phyloP scores from a whole-genome alignment of 2,113 vertebrate genomes.

The Ictidomys tridecemlineatus region DNA sequence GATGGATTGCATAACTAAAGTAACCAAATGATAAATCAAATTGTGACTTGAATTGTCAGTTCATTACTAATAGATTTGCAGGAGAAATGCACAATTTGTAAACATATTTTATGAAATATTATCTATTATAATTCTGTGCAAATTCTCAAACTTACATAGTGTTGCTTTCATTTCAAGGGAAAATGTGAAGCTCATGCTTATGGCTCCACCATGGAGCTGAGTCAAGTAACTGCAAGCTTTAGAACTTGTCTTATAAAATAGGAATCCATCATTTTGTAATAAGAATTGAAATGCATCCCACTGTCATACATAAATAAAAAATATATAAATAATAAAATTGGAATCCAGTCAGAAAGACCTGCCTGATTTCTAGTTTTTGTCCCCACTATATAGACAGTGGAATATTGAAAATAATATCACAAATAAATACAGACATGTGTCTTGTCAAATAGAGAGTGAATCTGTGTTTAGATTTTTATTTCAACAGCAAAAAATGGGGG shows the following conservation, averaged over 20 bases:
- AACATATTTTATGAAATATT: constrained; percentile 62
- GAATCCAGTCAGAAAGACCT: constrained; percentile 26
- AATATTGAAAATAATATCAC: background rate
- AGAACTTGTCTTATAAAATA: background rate
- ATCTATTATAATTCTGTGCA: constrained; percentile 59
- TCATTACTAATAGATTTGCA: constrained; percentile 53
- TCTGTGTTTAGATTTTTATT: constrained; percentile 60
- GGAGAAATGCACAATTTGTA: constrained; percentile 21
- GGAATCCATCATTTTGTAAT: background rate
- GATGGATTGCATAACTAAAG: constrained; percentile 45
- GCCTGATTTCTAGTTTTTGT: background rate
- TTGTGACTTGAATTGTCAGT: constrained; percentile 49
- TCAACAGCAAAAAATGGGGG: background rate
- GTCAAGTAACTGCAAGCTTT: constrained; percentile 88
- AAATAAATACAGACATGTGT: background rate
- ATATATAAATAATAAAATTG: background rate
- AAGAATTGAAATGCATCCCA: too few species aligned
- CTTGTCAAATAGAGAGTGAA: constrained; percentile 23
- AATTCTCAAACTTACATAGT: constrained; percentile 51
- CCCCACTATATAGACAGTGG: background rate
- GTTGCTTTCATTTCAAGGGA: constrained; percentile 57
- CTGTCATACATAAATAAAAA: too few species aligned
- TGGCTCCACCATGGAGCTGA: constrained; percentile 90
- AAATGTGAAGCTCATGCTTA: constrained; percentile 86
- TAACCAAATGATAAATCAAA: constrained; percentile 60